Conservation (phyloP, 2,888 invertebrate species). For the Tachina fera region DNA sequence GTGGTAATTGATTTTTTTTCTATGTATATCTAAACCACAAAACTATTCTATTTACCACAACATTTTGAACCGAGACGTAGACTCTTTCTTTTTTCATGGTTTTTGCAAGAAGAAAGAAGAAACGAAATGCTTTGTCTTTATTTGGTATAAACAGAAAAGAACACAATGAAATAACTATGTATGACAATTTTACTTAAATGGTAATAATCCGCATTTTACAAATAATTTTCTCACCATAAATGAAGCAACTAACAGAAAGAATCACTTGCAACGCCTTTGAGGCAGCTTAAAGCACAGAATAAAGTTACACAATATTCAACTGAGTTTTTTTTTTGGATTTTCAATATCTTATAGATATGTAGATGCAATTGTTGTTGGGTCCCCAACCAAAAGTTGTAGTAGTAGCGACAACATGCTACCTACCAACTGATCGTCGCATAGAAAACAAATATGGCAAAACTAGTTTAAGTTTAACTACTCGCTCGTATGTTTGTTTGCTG, state of each 20-base stretch:
- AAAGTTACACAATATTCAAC: slow-evolving; percentile 53
- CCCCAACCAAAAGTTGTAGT: slow-evolving; percentile 14
- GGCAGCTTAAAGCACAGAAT: slow-evolving; percentile 37
- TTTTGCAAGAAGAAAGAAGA: slow-evolving; percentile 13
- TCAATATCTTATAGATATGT: slow-evolving; percentile 1
- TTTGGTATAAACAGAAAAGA: slow-evolving; percentile 31
- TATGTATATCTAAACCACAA: slow-evolving; percentile 37
- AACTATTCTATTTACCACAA: slow-evolving; percentile 21
- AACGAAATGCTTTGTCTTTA: slow-evolving; percentile 63
- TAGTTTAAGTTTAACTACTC: slow-evolving; percentile 48
- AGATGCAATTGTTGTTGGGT: slow-evolving; percentile 14
- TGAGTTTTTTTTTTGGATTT: neutral
- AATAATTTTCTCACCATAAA: slow-evolving; percentile 71
- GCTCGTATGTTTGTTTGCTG: neutral
- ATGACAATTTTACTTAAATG: slow-evolving; percentile 58
- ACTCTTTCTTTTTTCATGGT: neutral
- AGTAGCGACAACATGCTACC: neutral
- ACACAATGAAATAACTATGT: neutral
- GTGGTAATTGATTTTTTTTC: neutral
- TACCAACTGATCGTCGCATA: neutral
- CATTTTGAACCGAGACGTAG: neutral
- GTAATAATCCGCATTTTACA: slow-evolving; percentile 67
- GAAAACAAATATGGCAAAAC: slow-evolving; percentile 59
- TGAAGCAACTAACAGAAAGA: slow-evolving; percentile 42
- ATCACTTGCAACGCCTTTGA: slow-evolving; percentile 63